Evolutionary conservation across 2,888 invertebrate genomes (phyloP).

Genomic region (Drosophila aldrichi): DNA sequence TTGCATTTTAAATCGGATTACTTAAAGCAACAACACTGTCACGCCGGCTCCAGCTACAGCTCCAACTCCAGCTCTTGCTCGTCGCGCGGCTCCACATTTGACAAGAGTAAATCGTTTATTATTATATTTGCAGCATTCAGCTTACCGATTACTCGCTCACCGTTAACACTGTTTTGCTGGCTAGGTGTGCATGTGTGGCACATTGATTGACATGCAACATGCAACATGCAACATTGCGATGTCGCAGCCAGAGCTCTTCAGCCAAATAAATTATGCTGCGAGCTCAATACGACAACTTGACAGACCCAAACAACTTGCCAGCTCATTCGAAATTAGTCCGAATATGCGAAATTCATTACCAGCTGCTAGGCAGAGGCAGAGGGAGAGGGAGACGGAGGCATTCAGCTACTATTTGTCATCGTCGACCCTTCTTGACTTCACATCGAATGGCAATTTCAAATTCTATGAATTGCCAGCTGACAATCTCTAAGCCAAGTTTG

Average conservation of each 20-base stretch:
- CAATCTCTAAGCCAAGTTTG: not conserved
- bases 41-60: conserved; percentile 36
- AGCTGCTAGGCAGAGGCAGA: not conserved
- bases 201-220: conserved; percentile 65
- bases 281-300: conserved; percentile 1
- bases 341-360: not conserved
- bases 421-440: not conserved
- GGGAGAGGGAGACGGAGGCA: no score
- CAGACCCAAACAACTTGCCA: not conserved
- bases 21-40: conserved; percentile 62
- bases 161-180: conserved; percentile 24
- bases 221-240: conserved; percentile 21
- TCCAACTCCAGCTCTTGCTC: conserved; percentile 2
- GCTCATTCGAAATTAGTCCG: conserved; percentile 1
- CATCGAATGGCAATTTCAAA: not conserved
- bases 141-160: conserved; percentile 6
- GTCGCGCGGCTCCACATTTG: not conserved
- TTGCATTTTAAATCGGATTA: conserved; percentile 78
- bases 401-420: not conserved
- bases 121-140: conserved; percentile 51
- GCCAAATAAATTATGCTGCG: conserved; percentile 2
- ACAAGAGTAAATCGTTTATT: conserved; percentile 44
- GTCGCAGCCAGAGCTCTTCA: not conserved
- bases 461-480: not conserved
- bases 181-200: conserved; percentile 13